A percentile compares a stretch with the other conserved stretches of the same genome.
Evolutionary conservation across 2,888 invertebrate species (phyloP).

Genomic region (Limnephilus lunatus): DNA sequence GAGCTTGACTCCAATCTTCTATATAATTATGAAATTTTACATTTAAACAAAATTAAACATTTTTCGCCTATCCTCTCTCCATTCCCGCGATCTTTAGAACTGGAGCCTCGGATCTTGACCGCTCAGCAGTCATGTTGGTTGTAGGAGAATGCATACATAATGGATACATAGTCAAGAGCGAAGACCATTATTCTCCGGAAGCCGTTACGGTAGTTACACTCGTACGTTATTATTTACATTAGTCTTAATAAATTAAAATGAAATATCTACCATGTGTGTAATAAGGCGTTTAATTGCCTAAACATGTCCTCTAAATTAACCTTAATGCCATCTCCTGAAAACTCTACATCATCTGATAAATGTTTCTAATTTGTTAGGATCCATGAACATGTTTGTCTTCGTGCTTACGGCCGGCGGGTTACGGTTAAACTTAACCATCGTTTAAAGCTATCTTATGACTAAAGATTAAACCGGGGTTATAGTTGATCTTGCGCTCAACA

Average conservation of each 20-base stretch:
- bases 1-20: too few relatives aligned
- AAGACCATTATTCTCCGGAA: too few relatives aligned
- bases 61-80: too few relatives aligned
- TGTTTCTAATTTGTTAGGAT: slow-evolving; percentile 2
- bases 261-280: background rate
- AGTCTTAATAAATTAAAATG: background rate
- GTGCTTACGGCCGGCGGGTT: background rate
- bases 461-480: background rate
- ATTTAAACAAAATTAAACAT: too few relatives aligned
- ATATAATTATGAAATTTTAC: too few relatives aligned
- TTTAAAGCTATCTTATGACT: background rate
- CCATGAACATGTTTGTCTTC: background rate
- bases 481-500: background rate
- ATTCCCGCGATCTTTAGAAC: too few relatives aligned
- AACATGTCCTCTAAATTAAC: background rate
- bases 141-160: too few relatives aligned
- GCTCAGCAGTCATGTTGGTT: too few relatives aligned
- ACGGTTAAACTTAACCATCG: background rate
- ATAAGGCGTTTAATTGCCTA: background rate
- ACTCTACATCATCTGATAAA: background rate
- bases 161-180: too few relatives aligned
- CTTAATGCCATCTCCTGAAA: background rate
- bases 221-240: background rate
- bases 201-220: too few relatives aligned
- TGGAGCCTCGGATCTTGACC: too few relatives aligned